Base-by-base conservation (phyloP, 2,113 vertebrate species). In the Trichomycterus rosablanca region DNA sequence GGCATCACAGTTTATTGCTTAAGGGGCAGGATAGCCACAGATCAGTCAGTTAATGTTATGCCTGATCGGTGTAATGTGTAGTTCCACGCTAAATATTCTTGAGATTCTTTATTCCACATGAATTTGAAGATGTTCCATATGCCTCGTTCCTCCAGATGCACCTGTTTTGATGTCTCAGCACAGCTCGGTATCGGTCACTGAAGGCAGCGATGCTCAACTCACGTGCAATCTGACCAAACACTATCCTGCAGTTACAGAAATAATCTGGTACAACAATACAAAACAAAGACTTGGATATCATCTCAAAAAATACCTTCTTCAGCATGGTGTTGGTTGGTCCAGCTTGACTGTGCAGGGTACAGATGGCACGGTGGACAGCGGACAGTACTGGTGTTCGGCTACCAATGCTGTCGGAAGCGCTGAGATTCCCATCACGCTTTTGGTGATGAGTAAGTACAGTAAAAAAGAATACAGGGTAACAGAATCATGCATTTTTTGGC, bases 181-280 rank as follows among this genome's bases (percentile, higher is more conserved):
- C 19, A 68, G 83, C 8, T 45, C 68, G 16, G 84, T 91, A 70
- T 89, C 80, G 0, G 87, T 92, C 28, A 84, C 88, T 37, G 92
- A 93, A 65, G 89, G 90, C 0, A 78, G 72, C 5, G 89, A 91
- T 26, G 91, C 82, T 0, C 80, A 81, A 72, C 73, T 97, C 60
- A 77, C 75, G 1, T 97, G 92, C 58, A 75, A 75, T 61, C 81
- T 86, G 0, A 86, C 64, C 67, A 48, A 54, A 18, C 80, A 83
- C 63, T 46, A 65, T 0, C 86, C 89, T 3, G 26, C 28, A 0
- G 76, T 78, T 1, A 82, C 72, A 28, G 71, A 87, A 0, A 75
- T 93, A 72, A 79, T 61, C 57, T 96, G 95, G 92, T 89, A 87
- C 42, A 84, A 89, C 68, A 90, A 92, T 55, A 80, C 71, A 45